Percentiles rank a stretch among this genome's conserved stretches.
phyloP scores from a whole-genome alignment of 1,140 invertebrate genomes.

The Drosophila ohnishii region DNA sequence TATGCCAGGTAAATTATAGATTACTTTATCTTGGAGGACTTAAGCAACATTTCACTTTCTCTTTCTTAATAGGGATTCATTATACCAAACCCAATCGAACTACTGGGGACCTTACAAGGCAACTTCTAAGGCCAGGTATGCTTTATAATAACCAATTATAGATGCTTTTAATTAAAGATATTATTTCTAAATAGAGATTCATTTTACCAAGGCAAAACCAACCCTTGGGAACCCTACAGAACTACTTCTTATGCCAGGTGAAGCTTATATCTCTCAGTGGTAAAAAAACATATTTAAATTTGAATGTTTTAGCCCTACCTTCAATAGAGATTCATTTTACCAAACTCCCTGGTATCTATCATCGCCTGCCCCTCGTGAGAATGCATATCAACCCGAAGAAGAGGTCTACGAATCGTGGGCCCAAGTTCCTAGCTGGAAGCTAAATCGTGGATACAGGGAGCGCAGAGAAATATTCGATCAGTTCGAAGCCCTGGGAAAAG shows the following conservation, averaged over 20 bases:
- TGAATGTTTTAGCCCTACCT: neutral
- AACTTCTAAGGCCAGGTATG: neutral
- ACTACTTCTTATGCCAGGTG: neutral
- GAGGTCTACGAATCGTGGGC: constrained; percentile 52
- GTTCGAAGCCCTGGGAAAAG: constrained; percentile 59
- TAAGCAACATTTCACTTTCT: neutral
- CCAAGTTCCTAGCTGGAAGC: constrained; percentile 61
- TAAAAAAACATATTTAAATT: neutral
- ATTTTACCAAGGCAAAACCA: neutral
- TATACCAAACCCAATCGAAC: neutral
- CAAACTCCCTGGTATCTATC: constrained; percentile 42
- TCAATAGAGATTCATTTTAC: constrained; percentile 39
- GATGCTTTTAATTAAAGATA: neutral
- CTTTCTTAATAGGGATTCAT: neutral
- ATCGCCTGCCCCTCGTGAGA: neutral
- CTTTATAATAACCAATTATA: too few species aligned
- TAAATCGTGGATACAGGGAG: constrained; percentile 62
- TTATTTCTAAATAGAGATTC: neutral
- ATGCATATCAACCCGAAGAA: neutral
- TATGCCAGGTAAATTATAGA: constrained; percentile 18
- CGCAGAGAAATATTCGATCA: constrained; percentile 62
- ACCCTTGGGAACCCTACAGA: neutral
- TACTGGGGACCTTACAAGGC: neutral
- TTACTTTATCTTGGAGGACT: neutral
- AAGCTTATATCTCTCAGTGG: neutral